These are phyloP conservation scores for Pollachius pollachius DNA, from an alignment of 2,113 vertebrate species.

Conservation along the genomic window DNA sequence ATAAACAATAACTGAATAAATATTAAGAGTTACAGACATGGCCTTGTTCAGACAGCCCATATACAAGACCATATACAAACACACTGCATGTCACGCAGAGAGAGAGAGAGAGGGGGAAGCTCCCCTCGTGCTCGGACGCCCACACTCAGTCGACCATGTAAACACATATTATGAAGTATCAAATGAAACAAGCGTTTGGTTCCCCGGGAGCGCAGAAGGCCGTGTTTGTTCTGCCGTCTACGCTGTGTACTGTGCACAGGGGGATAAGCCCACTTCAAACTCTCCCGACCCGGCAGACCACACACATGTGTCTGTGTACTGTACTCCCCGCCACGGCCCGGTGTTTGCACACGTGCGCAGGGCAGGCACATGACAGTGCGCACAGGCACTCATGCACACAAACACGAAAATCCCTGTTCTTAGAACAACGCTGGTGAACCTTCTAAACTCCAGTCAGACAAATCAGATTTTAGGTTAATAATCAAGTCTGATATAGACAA, in stretches of 20 bases:
- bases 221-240: slow-evolving; percentile 47
- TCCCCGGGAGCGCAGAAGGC: slow-evolving; percentile 19
- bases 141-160: slow-evolving; percentile 32
- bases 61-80: slow-evolving; percentile 43
- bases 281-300: slow-evolving; percentile 42
- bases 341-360: too few species aligned
- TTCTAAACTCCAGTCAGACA: not conserved
- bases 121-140: slow-evolving; percentile 33
- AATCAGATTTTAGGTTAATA: slow-evolving; percentile 26
- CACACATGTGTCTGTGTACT: slow-evolving; percentile 44
- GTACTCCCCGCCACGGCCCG: too few species aligned
- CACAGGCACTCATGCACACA: too few species aligned
- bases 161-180: slow-evolving; percentile 51
- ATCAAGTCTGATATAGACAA: not conserved
- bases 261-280: slow-evolving; percentile 25
- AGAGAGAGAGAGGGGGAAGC: slow-evolving; percentile 18
- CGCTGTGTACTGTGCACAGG: slow-evolving; percentile 38
- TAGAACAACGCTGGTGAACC: too few species aligned
- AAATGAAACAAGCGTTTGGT: slow-evolving; percentile 41
- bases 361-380: too few species aligned
- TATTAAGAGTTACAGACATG: slow-evolving; percentile 8
- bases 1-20: slow-evolving; percentile 35
- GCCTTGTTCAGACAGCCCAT: slow-evolving; percentile 11
- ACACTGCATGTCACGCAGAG: not conserved
- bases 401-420: slow-evolving; percentile 1